Conservation (phyloP, 2,797 vertebrate genomes). For the Coracias cyanogaster region DNA sequence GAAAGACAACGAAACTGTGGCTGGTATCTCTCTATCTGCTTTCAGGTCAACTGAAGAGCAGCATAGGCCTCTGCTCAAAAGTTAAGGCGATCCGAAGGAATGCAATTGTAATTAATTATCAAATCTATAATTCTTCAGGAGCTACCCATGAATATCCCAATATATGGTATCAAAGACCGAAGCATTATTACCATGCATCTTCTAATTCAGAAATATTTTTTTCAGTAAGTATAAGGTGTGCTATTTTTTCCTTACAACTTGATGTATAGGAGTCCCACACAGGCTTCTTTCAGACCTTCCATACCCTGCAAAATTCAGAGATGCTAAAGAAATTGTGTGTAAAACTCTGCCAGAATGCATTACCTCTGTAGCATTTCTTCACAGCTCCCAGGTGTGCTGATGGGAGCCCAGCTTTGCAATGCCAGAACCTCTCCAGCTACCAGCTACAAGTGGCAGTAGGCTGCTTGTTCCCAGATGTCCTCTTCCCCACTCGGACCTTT, state of each 20-base stretch:
- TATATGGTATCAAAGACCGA: not conserved
- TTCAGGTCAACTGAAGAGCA: not conserved
- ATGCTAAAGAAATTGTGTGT: not conserved
- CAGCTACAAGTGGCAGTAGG: not conserved
- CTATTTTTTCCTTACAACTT: not conserved
- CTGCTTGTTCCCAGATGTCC: not conserved
- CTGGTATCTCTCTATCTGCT: not conserved
- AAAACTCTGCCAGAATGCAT: not conserved
- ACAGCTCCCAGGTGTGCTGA: not conserved
- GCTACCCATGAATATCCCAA: not conserved
- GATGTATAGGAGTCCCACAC: not conserved
- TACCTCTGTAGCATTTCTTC: not conserved
- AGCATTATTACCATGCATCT: not conserved
- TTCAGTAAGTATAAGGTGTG: not conserved
- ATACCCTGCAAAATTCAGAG: not conserved
- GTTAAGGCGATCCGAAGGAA: not conserved
- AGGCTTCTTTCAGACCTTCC: not conserved
- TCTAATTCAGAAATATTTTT: not conserved
- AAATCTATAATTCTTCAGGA: not conserved
- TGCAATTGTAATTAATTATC: not conserved
- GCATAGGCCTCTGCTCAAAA: not conserved
- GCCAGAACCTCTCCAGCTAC: not conserved
- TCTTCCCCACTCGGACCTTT: not conserved
- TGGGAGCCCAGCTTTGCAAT: not conserved
- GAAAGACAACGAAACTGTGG: not conserved